Evolutionary conservation across 1,140 invertebrate species (phyloP).

Genomic region (Amphibalanus amphitrite): DNA sequence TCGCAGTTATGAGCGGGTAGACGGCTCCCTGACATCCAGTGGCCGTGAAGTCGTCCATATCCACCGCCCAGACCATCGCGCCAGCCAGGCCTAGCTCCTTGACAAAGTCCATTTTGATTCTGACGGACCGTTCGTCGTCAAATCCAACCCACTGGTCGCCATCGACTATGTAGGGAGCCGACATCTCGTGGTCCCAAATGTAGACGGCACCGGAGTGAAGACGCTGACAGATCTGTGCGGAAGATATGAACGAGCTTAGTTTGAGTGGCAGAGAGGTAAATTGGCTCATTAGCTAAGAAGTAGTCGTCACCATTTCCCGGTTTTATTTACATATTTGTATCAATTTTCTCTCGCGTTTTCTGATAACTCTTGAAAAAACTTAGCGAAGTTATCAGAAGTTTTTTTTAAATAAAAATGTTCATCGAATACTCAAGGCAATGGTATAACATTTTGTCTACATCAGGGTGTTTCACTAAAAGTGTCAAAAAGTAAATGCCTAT

Average conservation of each 20-base stretch:
- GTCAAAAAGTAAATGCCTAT: no score
- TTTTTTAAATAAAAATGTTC: no score
- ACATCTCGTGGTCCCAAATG: constrained; percentile 81
- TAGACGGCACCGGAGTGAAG: constrained; percentile 70
- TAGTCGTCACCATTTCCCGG: no score
- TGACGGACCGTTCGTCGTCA: constrained; percentile 67
- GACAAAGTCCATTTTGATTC: constrained; percentile 77
- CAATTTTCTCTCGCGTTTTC: not conserved
- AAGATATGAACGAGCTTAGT: no score
- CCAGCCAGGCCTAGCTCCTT: constrained; percentile 76
- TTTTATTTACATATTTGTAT: no score
- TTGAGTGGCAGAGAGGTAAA: no score
- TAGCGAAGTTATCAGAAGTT: no score
- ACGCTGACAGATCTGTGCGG: constrained; percentile 85
- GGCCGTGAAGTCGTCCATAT: constrained; percentile 90
- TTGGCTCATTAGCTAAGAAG: no score
- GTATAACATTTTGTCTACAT: not conserved
- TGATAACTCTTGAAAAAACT: not conserved
- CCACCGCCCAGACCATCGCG: constrained; percentile 91
- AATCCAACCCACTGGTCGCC: constrained; percentile 85
- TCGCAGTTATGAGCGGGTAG: constrained; percentile 78
- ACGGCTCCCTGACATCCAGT: constrained; percentile 52
- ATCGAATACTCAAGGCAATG: no score
- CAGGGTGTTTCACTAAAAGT: no score
- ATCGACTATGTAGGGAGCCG: constrained; percentile 60